Base-by-base conservation (phyloP, 2,113 vertebrate species). In the Chaetura pelagica region DNA sequence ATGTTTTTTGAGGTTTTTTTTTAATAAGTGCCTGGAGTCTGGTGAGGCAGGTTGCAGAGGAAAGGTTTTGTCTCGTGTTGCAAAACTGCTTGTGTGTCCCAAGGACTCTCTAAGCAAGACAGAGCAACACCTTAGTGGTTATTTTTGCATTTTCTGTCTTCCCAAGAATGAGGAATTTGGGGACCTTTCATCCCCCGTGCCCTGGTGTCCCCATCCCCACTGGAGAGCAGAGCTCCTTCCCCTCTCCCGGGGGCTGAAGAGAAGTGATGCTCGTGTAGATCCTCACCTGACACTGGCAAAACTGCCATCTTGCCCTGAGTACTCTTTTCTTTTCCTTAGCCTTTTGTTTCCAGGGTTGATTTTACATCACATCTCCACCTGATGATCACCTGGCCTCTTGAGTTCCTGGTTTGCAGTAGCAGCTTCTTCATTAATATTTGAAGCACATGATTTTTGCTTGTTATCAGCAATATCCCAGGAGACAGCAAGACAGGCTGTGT, bases 351-450 rank as follows among this genome's bases (percentile, higher is more conserved):
- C 79, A 55, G 64, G n/a, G 24, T 69, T 35, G 48, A 24, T 59
- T 59, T 75, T 38, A 22, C 67, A 54, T 72, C 84, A 17, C 63
- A 61, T 61, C 48, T 57, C 46, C 63, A 6, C 4, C 0, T 3
- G 9, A 26, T 17, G 35, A 40, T 34, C 84, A 88, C 63, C 89
- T 93, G 94, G 35, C 67, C 79, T 68, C 49, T 2, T 2, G 35
- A 40, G 35, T 32, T 54, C 58, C 79, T 59, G 1, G n/a, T 29
- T 52, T 59, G 23, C 93, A 54, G 71, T 9, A 80, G 82, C 76
- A 88, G 72, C 80, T 57, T 73, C 52, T 20, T 48, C 42, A 69
- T 91, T 66, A 79, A 96, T 94, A 82, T 89, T 84, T 82, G 94
- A 82, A 68, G 74, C 5, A 27, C 42, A 63, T 46, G 67, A 74